Conservation (phyloP, 2,113 vertebrate genomes). For the Abramis brama region DNA sequence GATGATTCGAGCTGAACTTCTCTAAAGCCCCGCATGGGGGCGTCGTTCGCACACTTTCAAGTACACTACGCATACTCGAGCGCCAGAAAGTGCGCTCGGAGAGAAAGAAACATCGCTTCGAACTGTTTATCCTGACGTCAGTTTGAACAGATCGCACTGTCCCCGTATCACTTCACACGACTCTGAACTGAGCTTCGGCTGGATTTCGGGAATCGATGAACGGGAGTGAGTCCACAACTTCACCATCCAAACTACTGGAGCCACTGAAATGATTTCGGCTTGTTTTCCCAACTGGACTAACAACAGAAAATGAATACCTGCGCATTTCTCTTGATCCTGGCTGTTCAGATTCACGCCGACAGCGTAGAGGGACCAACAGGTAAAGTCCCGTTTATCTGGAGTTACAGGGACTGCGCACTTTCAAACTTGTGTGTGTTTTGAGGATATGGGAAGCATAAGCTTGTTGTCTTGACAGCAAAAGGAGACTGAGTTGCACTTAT, state of each 20-base stretch:
- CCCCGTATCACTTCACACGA: constrained; percentile 66
- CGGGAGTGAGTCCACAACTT: constrained; percentile 63
- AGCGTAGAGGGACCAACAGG: constrained; percentile 82
- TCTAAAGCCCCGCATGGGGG: constrained; percentile 67
- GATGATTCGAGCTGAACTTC: constrained; percentile 17
- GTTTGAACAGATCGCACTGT: constrained; percentile 73
- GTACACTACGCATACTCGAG: constrained; percentile 14
- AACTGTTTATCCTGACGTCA: constrained; percentile 83
- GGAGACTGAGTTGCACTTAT: background rate
- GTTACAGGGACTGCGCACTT: constrained; percentile 45
- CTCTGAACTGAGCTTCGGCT: constrained; percentile 67
- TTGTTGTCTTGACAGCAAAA: background rate
- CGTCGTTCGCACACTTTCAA: constrained; percentile 64
- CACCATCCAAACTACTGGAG: constrained; percentile 63
- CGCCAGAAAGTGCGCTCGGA: constrained; percentile 63
- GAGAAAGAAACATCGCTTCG: constrained; percentile 68
- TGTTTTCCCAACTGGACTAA: constrained; percentile 77
- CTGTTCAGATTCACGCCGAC: constrained; percentile 79
- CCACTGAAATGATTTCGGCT: constrained; percentile 67
- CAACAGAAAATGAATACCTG: constrained; percentile 79
- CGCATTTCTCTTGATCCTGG: constrained; percentile 77
- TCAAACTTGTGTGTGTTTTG: constrained; percentile 51
- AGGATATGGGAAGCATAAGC: background rate
- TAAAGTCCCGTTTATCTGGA: constrained; percentile 62
- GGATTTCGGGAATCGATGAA: constrained; percentile 68